Evolutionary conservation across 2,113 vertebrate species (phyloP).

Genomic region (Saguinus midas): DNA sequence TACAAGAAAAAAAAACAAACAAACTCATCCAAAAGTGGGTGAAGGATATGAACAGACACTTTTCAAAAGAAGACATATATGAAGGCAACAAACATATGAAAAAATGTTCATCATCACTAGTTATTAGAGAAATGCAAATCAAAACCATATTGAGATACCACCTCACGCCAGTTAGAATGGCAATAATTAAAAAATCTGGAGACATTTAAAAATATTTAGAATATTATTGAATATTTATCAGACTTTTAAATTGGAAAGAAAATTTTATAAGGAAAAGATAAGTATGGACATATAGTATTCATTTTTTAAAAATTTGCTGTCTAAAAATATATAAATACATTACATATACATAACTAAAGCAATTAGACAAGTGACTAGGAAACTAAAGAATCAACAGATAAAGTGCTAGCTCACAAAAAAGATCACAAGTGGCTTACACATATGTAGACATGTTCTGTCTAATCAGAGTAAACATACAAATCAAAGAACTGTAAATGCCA

Average conservation of each 20-base stretch:
- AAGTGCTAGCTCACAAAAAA: not conserved
- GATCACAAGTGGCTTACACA: not conserved
- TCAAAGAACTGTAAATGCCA: not conserved
- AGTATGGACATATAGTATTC: not conserved
- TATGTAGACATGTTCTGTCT: not conserved
- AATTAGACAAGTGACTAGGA: not conserved
- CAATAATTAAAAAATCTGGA: not conserved
- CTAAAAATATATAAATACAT: not conserved
- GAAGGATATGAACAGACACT: too few relatives aligned
- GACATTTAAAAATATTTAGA: not conserved
- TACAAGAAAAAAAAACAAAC: too few relatives aligned
- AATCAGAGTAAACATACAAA: not conserved
- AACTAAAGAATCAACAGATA: not conserved
- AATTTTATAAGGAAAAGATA: constrained; percentile 1
- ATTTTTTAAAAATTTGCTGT: not conserved
- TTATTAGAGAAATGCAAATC: too few relatives aligned
- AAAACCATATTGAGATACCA: too few relatives aligned
- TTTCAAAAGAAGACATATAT: too few relatives aligned
- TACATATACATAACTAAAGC: not conserved
- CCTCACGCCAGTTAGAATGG: too few relatives aligned
- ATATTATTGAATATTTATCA: not conserved
- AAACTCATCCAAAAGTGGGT: too few relatives aligned
- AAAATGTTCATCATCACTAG: too few relatives aligned
- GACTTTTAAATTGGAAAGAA: not conserved
- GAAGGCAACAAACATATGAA: too few relatives aligned